Percentiles rank a stretch among this genome's conserved stretches.
Conservation (phyloP, 92 coral and sea anemone genomes). For the Parazoanthus darwini region DNA sequence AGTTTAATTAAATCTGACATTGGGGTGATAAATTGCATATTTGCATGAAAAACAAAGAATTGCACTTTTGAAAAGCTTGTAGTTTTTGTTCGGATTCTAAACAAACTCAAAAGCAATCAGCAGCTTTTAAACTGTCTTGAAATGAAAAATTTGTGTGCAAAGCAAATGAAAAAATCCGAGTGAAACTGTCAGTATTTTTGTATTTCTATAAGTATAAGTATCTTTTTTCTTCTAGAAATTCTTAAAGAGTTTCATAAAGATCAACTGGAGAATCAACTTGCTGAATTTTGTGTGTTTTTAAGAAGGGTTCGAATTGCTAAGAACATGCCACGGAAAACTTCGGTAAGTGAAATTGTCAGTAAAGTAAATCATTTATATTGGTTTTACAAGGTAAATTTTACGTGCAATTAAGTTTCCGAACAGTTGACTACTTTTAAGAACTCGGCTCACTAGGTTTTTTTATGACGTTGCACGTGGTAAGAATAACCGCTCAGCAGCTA, state of each 20-base stretch:
- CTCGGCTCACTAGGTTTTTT: too few species aligned
- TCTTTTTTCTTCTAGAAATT: background rate
- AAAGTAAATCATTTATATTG: background rate
- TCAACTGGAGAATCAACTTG: background rate
- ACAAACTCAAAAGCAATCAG: background rate
- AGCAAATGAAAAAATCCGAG: background rate
- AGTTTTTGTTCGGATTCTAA: background rate
- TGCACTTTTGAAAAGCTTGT: background rate
- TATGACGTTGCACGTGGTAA: too few species aligned
- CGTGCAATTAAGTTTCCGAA: background rate
- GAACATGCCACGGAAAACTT: background rate
- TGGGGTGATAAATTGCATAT: background rate
- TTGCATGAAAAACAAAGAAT: conserved; percentile 17
- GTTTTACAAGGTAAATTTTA: background rate
- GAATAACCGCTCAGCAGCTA: too few species aligned
- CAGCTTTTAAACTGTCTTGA: background rate
- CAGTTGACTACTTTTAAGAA: too few species aligned
- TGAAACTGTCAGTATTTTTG: background rate
- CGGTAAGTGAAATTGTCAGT: background rate
- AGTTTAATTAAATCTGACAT: background rate
- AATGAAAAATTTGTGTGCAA: background rate
- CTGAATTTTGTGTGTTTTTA: background rate
- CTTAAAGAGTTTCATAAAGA: background rate
- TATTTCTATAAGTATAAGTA: background rate
- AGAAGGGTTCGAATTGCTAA: background rate